Percentiles rank a stretch among this genome's conserved stretches.
phyloP scores from a whole-genome alignment of 2,888 invertebrate species.

The Pomacea canaliculata region DNA sequence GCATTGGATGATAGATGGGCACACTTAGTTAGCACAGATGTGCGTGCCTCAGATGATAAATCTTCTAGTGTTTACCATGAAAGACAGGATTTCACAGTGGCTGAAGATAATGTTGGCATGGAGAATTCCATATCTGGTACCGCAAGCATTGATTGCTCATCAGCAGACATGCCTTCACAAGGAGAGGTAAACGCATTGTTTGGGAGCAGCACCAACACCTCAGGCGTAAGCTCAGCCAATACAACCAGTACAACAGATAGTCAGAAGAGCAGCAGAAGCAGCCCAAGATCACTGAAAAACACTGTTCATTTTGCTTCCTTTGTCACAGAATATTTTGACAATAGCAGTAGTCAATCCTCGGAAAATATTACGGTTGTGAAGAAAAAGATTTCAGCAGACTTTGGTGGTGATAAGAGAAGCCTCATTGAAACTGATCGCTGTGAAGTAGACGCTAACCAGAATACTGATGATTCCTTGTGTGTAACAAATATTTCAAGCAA shows the following conservation, averaged over 20 bases:
- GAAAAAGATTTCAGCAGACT: slow-evolving; percentile 54
- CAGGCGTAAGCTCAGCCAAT: slow-evolving; percentile 34
- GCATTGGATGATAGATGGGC: not conserved
- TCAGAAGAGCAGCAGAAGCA: slow-evolving; percentile 44
- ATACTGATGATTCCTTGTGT: too few species aligned
- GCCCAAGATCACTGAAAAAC: slow-evolving; percentile 58
- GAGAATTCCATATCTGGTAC: slow-evolving; percentile 26
- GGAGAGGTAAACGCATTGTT: slow-evolving; percentile 4
- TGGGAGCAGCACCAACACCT: slow-evolving; percentile 18
- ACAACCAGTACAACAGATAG: slow-evolving; percentile 33
- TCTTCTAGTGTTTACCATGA: slow-evolving; percentile 31
- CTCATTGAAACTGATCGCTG: not conserved
- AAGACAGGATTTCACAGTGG: slow-evolving; percentile 36
- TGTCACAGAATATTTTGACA: slow-evolving; percentile 56
- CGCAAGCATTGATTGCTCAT: slow-evolving; percentile 23
- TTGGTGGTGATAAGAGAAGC: slow-evolving; percentile 41
- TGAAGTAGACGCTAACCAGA: too few species aligned
- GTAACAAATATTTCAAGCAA: not conserved
- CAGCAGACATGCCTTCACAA: slow-evolving; percentile 18
- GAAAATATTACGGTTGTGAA: slow-evolving; percentile 44
- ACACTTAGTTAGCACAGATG: not conserved
- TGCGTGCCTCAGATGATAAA: slow-evolving; percentile 3
- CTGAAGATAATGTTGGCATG: slow-evolving; percentile 15
- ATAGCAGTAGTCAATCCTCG: slow-evolving; percentile 33
- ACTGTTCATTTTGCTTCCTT: slow-evolving; percentile 60